A percentile compares a stretch with the other conserved stretches of the same genome.
These are phyloP conservation scores for Cremastinae sp. DNA, from an alignment of 2,888 invertebrate species.

Conservation along the genomic window DNA sequence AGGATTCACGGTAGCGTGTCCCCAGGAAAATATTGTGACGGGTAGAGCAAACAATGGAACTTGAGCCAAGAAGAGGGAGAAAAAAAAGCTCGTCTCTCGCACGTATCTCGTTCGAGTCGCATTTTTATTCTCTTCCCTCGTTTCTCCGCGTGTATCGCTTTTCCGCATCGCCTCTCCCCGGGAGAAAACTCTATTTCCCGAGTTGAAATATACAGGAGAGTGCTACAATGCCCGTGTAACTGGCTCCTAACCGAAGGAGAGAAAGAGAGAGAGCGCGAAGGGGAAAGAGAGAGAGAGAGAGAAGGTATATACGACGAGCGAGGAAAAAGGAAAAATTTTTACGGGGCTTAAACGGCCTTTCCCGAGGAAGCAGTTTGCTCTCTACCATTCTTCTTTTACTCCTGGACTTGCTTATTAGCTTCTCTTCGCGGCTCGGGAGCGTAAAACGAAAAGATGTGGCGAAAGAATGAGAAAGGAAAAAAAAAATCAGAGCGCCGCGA, in stretches of 20 bases:
- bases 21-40: constrained; percentile 7
- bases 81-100: background rate
- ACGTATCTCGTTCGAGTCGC: constrained; percentile 29
- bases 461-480: background rate
- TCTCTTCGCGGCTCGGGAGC: constrained; percentile 5
- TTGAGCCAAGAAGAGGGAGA: constrained; percentile 18
- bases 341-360: constrained; percentile 51
- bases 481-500: constrained; percentile 1
- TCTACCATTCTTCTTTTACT: constrained; percentile 26
- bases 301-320: too few species aligned
- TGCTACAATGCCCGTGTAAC: background rate
- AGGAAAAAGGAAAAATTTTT: constrained; percentile 46
- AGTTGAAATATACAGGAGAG: constrained; percentile 14
- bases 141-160: constrained; percentile 21
- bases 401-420: constrained; percentile 22
- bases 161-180: constrained; percentile 9
- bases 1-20: background rate
- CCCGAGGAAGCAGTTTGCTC: constrained; percentile 43
- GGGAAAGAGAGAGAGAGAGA: background rate
- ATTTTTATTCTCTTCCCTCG: constrained; percentile 31
- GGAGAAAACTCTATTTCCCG: constrained; percentile 44
- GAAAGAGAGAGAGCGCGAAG: background rate
- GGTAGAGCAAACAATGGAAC: constrained; percentile 4
- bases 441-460: constrained; percentile 12
- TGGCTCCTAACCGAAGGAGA: constrained; percentile 1